These are phyloP conservation scores for Crossocerus cetratus DNA, from an alignment of 2,888 invertebrate species.

Conservation along the genomic window DNA sequence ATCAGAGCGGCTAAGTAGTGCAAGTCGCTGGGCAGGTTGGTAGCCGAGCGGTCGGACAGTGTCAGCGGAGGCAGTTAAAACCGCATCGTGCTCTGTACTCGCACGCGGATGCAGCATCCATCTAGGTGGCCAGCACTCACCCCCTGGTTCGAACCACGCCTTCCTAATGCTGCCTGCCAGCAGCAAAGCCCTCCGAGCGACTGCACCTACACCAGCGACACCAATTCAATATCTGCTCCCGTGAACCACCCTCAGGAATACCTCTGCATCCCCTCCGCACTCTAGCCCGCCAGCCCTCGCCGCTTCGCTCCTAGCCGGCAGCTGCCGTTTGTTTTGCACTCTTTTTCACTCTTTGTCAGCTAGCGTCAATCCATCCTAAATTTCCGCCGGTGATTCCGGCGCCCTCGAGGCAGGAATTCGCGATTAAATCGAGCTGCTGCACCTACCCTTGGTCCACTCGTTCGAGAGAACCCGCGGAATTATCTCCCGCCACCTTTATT, in stretches of 20 bases:
- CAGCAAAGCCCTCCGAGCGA: conserved; percentile 31
- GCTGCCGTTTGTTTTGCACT: neutral
- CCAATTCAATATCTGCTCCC: conserved; percentile 40
- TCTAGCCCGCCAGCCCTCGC: neutral
- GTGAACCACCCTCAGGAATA: neutral
- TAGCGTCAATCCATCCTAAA: neutral
- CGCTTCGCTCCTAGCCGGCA: too few species aligned
- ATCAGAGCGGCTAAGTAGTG: neutral
- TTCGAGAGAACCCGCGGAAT: neutral
- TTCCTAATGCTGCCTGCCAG: conserved; percentile 49
- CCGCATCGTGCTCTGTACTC: conserved; percentile 45
- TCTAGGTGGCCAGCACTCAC: conserved; percentile 23
- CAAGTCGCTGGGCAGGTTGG: conserved; percentile 28
- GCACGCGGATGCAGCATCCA: conserved; percentile 30
- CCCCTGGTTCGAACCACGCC: conserved; percentile 40
- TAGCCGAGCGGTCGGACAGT: conserved; percentile 28
- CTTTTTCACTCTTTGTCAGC: neutral
- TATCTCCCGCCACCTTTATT: conserved; percentile 16
- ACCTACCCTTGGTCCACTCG: too few species aligned
- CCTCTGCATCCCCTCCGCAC: neutral
- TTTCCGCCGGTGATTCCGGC: neutral
- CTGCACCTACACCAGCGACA: conserved; percentile 14
- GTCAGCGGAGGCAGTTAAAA: conserved; percentile 44
- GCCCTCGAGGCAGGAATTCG: neutral
- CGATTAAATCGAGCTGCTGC: neutral